Conservation (phyloP, 2,888 invertebrate genomes). For the Acanthoscelides obtectus region DNA sequence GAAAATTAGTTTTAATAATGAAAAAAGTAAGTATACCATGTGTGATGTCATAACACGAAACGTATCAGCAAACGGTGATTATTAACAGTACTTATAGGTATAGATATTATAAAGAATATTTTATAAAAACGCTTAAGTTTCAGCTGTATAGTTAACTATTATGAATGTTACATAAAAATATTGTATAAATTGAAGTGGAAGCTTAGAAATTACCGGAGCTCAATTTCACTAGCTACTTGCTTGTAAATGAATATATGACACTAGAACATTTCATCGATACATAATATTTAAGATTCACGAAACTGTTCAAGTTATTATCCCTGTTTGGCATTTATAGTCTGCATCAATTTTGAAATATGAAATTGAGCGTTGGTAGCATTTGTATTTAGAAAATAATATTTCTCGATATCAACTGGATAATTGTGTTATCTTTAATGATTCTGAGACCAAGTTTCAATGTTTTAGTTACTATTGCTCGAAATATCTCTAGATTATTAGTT, state of each 20-base stretch:
- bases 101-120: conserved; percentile 29
- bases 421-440: too few species aligned
- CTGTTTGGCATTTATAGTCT: too few species aligned
- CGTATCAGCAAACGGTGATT: conserved; percentile 47
- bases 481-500: background rate
- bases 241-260: too few species aligned
- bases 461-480: background rate
- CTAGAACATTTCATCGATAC: too few species aligned
- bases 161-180: background rate
- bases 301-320: too few species aligned
- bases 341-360: too few species aligned
- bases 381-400: too few species aligned
- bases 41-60: conserved; percentile 47
- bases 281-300: too few species aligned
- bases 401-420: too few species aligned
- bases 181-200: background rate
- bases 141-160: background rate
- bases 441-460: background rate
- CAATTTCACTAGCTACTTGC: too few species aligned
- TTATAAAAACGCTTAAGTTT: conserved; percentile 30
- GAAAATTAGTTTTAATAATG: background rate
- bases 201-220: background rate
- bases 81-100: conserved; percentile 41
- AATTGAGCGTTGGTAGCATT: too few species aligned
- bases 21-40: conserved; percentile 15